Percentiles rank a stretch among this genome's conserved stretches.
These are phyloP conservation scores for Rhipidura dahli DNA, from an alignment of 2,113 vertebrate species.

Conservation along the genomic window DNA sequence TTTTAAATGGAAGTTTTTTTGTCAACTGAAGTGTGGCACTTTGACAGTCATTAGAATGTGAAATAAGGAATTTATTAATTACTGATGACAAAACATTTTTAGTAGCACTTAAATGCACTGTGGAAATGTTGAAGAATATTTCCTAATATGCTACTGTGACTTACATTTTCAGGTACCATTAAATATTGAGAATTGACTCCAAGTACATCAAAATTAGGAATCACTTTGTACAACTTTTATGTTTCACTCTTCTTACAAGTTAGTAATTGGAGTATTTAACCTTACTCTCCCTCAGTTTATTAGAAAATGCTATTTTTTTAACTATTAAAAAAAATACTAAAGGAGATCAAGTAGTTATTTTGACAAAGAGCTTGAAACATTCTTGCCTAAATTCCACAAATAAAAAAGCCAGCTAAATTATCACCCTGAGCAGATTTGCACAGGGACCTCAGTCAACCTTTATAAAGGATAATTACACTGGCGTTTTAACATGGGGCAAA, in stretches of 20 bases:
- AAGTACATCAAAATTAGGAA: conserved; percentile 62
- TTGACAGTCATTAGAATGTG: not conserved
- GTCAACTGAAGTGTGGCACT: not conserved
- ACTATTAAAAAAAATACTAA: conserved; percentile 68
- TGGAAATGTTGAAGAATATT: not conserved
- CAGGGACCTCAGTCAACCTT: conserved; percentile 66
- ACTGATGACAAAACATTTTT: not conserved
- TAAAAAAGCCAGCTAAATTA: conserved; percentile 66
- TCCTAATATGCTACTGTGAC: not conserved
- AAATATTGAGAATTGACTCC: conserved; percentile 52
- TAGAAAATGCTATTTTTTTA: conserved; percentile 70
- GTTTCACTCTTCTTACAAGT: conserved; percentile 64
- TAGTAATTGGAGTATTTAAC: conserved; percentile 72
- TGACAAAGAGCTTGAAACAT: conserved; percentile 71
- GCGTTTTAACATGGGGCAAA: conserved; percentile 68
- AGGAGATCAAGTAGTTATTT: conserved; percentile 72
- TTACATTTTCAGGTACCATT: conserved; percentile 28
- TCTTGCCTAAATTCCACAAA: conserved; percentile 75
- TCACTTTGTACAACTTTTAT: conserved; percentile 48
- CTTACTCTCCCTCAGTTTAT: conserved; percentile 65
- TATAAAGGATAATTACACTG: conserved; percentile 69
- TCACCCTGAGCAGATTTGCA: conserved; percentile 67
- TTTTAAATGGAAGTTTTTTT: not conserved
- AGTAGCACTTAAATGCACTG: not conserved
- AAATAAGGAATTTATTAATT: not conserved